Evolutionary conservation across 35 echinoderm and acorn worm species (phyloP).

Genomic region (Hemicentrotus pulcherrimus): DNA sequence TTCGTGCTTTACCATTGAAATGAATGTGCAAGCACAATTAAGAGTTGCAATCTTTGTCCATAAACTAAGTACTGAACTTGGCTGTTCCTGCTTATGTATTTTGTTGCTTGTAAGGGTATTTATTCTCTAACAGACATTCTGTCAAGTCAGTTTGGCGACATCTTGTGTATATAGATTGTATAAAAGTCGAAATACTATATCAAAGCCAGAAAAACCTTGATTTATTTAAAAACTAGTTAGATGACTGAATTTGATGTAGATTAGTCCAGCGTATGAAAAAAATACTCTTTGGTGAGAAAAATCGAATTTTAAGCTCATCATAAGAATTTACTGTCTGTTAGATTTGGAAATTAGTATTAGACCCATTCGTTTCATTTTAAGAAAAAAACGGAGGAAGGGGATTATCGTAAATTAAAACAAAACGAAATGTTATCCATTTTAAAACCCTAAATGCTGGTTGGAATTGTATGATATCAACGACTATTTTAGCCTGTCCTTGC

Average conservation of each 20-base stretch:
- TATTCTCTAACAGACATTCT: not conserved
- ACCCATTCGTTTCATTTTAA: not conserved
- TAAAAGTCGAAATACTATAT: conserved; percentile 3
- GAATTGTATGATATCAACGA: not conserved
- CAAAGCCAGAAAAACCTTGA: conserved; percentile 8
- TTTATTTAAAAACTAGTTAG: not conserved
- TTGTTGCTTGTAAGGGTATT: not conserved
- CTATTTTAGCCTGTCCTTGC: not conserved
- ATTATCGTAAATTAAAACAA: not conserved
- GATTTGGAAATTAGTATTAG: not conserved
- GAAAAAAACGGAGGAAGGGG: not conserved
- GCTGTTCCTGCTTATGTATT: not conserved
- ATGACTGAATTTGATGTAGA: not conserved
- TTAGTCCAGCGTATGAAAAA: not conserved
- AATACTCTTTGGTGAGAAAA: not conserved
- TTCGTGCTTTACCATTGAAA: not conserved
- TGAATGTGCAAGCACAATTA: not conserved
- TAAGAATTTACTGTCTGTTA: not conserved
- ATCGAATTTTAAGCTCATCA: not conserved
- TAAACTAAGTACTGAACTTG: not conserved
- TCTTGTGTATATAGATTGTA: not conserved
- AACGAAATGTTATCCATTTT: not conserved
- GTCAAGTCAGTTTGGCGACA: not conserved
- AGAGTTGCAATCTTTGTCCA: conserved; percentile 11
- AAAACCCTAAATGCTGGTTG: not conserved